Percentiles rank a stretch among this genome's conserved stretches.
Evolutionary conservation across 2,113 vertebrate genomes (phyloP).

Genomic region (Ictalurus punctatus): DNA sequence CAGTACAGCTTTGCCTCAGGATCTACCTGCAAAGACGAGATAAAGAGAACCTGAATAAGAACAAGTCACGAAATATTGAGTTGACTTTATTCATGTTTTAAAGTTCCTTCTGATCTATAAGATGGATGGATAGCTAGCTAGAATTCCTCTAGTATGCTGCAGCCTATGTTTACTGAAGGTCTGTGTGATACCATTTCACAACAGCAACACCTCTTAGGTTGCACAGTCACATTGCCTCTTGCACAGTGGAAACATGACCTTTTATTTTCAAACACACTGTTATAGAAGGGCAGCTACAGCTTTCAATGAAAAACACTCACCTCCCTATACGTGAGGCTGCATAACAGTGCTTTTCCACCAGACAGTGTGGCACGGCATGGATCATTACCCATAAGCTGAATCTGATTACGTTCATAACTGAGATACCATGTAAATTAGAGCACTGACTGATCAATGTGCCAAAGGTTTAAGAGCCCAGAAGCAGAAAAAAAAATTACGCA

Average conservation of each 20-base stretch:
- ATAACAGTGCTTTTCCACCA: not conserved
- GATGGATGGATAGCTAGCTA: not conserved
- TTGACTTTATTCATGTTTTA: not conserved
- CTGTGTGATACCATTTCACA: constrained; percentile 62
- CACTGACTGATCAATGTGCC: not conserved
- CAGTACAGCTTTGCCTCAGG: constrained; percentile 52
- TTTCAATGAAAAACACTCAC: constrained; percentile 22
- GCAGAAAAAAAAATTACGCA: not conserved
- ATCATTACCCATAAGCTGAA: not conserved
- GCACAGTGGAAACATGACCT: constrained; percentile 46
- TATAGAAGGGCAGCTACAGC: constrained; percentile 55
- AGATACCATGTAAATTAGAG: not conserved
- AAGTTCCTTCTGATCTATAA: constrained; percentile 1
- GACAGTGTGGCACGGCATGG: not conserved
- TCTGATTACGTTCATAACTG: not conserved
- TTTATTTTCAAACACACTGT: constrained; percentile 47
- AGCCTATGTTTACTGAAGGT: constrained; percentile 58
- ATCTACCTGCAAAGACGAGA: constrained; percentile 55
- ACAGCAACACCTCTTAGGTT: constrained; percentile 65
- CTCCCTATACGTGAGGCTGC: not conserved
- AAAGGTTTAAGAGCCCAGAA: not conserved
- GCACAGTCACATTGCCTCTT: constrained; percentile 54
- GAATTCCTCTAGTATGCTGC: constrained; percentile 3
- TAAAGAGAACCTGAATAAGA: constrained; percentile 26
- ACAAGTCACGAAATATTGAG: not conserved